phyloP scores from a whole-genome alignment of 92 coral and sea anemone genomes.

The Isaurus tuberculatus region DNA sequence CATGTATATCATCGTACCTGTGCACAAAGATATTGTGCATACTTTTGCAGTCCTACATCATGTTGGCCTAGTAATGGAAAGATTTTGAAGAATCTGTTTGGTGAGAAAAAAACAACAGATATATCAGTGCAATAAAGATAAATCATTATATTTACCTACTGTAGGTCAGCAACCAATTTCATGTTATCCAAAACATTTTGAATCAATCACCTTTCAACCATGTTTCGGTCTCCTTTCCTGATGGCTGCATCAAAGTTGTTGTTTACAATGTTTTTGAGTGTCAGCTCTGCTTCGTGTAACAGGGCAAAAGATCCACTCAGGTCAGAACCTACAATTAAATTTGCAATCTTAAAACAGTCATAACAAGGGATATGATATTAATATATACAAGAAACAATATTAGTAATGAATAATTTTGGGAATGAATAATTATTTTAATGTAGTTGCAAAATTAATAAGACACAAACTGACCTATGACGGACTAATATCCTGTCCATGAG shows the following conservation, averaged over 20 bases:
- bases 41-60: slow-evolving; percentile 86
- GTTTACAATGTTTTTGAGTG: slow-evolving; percentile 78
- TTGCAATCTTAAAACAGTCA: not conserved
- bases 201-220: slow-evolving; percentile 81
- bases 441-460: too few relatives aligned
- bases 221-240: slow-evolving; percentile 74
- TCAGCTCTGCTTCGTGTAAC: slow-evolving; percentile 86
- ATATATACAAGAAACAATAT: not conserved
- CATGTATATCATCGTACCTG: slow-evolving; percentile 64
- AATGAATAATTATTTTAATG: too few relatives aligned
- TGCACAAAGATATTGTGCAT: slow-evolving; percentile 78
- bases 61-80: slow-evolving; percentile 95
- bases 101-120: not conserved
- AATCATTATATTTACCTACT: not conserved
- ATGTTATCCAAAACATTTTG: too few relatives aligned
- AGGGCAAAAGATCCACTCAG: slow-evolving; percentile 87
- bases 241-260: slow-evolving; percentile 93
- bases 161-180: not conserved
- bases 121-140: not conserved
- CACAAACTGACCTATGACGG: too few relatives aligned
- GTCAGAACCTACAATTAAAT: slow-evolving; percentile 74
- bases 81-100: slow-evolving; percentile 90
- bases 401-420: too few relatives aligned
- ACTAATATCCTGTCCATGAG: too few relatives aligned
- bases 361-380: not conserved